Evolutionary conservation across 1,140 invertebrate species (phyloP), one percentile per base, ranked within the genome.

Genomic region (Triops cancriformis): DNA sequence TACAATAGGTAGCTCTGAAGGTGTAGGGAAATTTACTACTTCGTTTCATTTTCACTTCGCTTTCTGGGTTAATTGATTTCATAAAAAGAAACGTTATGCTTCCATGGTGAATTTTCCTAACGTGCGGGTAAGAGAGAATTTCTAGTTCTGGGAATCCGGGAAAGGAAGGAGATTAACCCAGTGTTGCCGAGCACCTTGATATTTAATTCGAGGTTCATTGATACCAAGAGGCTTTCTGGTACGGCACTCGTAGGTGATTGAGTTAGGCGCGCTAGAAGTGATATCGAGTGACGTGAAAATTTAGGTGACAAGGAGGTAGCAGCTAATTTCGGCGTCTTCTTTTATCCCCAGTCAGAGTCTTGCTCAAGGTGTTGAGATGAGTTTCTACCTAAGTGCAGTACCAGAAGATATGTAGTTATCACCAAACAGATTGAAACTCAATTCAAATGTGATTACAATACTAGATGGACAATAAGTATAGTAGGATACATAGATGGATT

Each of bases 301-400:
- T n/a, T 64, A 18, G 23, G 23, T 64, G 51, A n/a, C 10, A 6
- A 64, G 23, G n/a, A 64, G 14, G 31, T 37, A 37, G 10, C 3
- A 64, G 23, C 51, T 64, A 64, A 64, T 64, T 64, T 51, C 75
- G 75, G 26, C 64, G 75, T 77, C 76, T 28, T 51, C 51, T 77
- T 77, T 77, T 72, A 64, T 77, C 76, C 11, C 51, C 73, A 27
- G 41, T 77, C 41, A 77, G 28, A 37, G 51, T 27, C 28, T 73
- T 51, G 51, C 76, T 77, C n/a, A 77, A n/a, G 23, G 51, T 77
- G 23, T 28, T 11, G 14, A 77, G 51, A 73, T 77, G 76, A 72
- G 76, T 77, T 42, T 77, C 76, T 64, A 77, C 76, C 76, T 76
- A 23, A 18, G 64, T 26, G 73, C 18, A 31, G n/a, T n/a, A 76